Conservation (phyloP, 2,888 invertebrate species). For the Acleris sparsana region DNA sequence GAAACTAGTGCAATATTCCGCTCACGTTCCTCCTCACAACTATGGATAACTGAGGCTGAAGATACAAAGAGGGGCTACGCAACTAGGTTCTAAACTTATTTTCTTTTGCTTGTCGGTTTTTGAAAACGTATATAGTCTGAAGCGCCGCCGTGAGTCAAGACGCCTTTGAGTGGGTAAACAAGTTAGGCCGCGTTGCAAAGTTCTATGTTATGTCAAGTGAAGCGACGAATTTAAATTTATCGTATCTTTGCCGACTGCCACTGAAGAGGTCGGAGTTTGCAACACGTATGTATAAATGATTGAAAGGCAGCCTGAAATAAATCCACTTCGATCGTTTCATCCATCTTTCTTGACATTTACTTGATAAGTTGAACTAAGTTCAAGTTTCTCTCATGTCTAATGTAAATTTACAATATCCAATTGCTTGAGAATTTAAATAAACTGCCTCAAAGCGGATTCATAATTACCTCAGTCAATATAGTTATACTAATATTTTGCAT, state of each 20-base stretch:
- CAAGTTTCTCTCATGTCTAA: background rate
- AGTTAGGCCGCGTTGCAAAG: constrained; percentile 44
- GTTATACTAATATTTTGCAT: background rate
- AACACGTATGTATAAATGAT: constrained; percentile 2
- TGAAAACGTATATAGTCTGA: constrained; percentile 30
- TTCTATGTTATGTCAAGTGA: constrained; percentile 45
- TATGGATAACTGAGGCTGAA: constrained; percentile 46
- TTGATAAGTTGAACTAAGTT: background rate
- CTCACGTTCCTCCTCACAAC: constrained; percentile 47
- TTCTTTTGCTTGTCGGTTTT: constrained; percentile 41
- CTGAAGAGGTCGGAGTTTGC: constrained; percentile 15
- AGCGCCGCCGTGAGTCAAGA: constrained; percentile 37
- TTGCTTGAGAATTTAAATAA: background rate
- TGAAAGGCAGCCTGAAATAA: constrained; percentile 2
- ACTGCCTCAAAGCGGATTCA: background rate
- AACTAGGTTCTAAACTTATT: constrained; percentile 35
- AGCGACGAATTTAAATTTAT: constrained; percentile 47
- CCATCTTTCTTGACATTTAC: background rate
- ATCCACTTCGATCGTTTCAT: constrained; percentile 10
- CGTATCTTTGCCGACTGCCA: constrained; percentile 31
- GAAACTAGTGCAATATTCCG: constrained; percentile 53
- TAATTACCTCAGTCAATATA: background rate
- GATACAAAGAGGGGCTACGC: constrained; percentile 42
- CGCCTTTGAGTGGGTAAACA: constrained; percentile 48
- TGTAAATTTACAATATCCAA: constrained; percentile 8